Evolutionary conservation across 2,113 vertebrate genomes (phyloP).

Genomic region (Gavialis gangeticus): DNA sequence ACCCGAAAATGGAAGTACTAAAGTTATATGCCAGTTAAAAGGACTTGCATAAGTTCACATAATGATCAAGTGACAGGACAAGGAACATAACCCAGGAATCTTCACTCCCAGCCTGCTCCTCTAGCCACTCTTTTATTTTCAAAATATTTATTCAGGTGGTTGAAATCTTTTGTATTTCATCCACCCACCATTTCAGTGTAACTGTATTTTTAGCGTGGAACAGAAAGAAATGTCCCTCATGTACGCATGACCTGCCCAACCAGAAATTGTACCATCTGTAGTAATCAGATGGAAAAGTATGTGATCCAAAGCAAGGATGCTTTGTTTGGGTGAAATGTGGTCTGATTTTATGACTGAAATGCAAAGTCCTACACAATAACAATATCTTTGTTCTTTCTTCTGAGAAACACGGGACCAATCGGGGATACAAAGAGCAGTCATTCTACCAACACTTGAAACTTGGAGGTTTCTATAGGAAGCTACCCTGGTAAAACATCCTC

Average conservation of each 20-base stretch:
- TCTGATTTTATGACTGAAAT: not conserved
- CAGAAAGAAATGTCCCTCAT: not conserved
- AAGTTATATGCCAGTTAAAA: not conserved
- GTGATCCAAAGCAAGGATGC: not conserved
- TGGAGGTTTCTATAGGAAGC: constrained; percentile 57
- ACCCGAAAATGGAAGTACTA: not conserved
- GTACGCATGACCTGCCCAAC: not conserved
- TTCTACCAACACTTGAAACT: constrained; percentile 43
- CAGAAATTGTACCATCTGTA: not conserved
- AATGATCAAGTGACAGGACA: not conserved
- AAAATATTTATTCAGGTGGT: not conserved
- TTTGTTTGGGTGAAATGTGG: constrained; percentile 16
- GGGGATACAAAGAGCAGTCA: not conserved
- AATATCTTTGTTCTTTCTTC: not conserved
- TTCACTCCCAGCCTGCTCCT: not conserved
- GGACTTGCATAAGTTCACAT: not conserved
- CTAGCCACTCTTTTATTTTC: not conserved
- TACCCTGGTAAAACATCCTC: constrained; percentile 71
- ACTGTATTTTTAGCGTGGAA: too few relatives aligned
- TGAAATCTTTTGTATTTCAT: not conserved
- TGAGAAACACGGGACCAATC: not conserved
- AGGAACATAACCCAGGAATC: not conserved
- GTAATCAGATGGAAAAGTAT: not conserved
- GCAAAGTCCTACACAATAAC: not conserved
- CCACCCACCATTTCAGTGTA: not conserved